Conservation (phyloP, 2,113 vertebrate genomes). For the Syrmaticus mikado region DNA sequence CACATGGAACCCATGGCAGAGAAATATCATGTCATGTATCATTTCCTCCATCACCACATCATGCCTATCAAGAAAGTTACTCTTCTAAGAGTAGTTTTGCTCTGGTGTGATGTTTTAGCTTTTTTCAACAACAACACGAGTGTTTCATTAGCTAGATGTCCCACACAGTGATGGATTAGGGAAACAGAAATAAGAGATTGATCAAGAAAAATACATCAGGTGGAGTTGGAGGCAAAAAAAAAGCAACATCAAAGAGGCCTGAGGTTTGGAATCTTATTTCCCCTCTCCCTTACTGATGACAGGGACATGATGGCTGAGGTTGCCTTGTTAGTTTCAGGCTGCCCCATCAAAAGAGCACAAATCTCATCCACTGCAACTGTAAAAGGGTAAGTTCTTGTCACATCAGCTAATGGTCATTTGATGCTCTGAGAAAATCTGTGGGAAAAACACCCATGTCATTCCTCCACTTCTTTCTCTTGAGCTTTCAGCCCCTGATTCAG, state of each 20-base stretch:
- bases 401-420: background rate
- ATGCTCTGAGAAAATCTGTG: background rate
- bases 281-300: background rate
- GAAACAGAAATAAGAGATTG: background rate
- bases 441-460: background rate
- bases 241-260: too few relatives aligned
- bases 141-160: background rate
- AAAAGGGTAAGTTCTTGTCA: background rate
- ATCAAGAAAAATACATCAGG: background rate
- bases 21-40: background rate
- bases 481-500: conserved; percentile 37
- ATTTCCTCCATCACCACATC: background rate
- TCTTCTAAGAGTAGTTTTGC: background rate
- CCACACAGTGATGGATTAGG: background rate
- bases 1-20: background rate
- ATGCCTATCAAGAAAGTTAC: background rate
- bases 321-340: background rate
- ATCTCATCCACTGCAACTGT: background rate
- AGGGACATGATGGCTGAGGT: background rate
- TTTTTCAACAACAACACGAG: background rate
- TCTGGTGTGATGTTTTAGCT: background rate
- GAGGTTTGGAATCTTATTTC: background rate
- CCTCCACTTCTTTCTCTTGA: background rate
- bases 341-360: background rate
- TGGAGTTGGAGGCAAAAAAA: background rate